Conservation (phyloP, 2,113 vertebrate genomes). For the Sardina pilchardus region DNA sequence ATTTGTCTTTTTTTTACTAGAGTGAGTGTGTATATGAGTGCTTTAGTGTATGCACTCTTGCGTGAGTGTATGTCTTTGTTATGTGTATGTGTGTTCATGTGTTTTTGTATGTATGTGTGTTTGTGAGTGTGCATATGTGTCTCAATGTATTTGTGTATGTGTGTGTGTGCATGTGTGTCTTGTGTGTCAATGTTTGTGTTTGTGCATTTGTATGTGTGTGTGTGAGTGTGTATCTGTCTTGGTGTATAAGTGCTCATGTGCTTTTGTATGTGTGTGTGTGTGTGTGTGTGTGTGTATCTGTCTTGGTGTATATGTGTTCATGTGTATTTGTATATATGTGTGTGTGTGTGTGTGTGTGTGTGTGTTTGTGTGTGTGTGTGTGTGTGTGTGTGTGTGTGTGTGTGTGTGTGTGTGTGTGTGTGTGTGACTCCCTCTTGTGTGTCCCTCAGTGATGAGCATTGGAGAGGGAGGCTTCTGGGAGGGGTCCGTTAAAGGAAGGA, state of each 20-base stretch:
- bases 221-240: slow-evolving; percentile 23
- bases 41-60: not conserved
- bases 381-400: not conserved
- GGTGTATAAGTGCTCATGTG: not conserved
- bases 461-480: slow-evolving; percentile 98
- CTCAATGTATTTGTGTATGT: not conserved
- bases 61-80: not conserved
- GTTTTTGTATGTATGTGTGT: not conserved
- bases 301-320: not conserved
- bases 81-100: not conserved
- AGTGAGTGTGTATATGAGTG: not conserved
- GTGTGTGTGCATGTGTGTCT: not conserved
- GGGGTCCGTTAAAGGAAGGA: slow-evolving; percentile 91
- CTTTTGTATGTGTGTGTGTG: slow-evolving; percentile 36
- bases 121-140: not conserved
- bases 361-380: too few species aligned
- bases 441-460: slow-evolving; percentile 85
- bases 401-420: not conserved
- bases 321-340: not conserved
- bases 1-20: not conserved
- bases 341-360: not conserved
- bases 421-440: not conserved
- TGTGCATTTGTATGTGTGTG: not conserved
- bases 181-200: not conserved
- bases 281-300: not conserved